Evolutionary conservation across 2,113 vertebrate genomes (phyloP), one percentile per base, ranked within the genome.

Genomic region (Crotalus tigris): DNA sequence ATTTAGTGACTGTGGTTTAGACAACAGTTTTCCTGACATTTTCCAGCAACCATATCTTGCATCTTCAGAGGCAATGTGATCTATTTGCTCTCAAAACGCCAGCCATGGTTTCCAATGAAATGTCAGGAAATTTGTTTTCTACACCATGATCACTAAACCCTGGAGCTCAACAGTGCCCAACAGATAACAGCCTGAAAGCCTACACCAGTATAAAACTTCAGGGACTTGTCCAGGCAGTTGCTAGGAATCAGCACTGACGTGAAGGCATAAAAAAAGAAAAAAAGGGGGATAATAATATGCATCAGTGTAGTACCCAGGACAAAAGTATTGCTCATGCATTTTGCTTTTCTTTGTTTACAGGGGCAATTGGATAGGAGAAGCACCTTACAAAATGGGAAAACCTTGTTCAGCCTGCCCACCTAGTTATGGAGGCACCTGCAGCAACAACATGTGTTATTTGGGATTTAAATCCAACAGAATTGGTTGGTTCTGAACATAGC

Each of bases 321-420:
- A 1, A 44, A 3, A 23, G 7, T 21, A 21, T 23, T 3, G 12
- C 88, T 92, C 92, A 88, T 85, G 69, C 75, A 21, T 85, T 44
- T 92, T 23, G 44, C 12, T 7, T 44, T 96, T 91, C 75, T 98
- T 53, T 97, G 94, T 88, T 87, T 97, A 29, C 96, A 99, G 98
- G 95, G 99, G 98, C 49, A 99, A 99, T 96, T 99, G 99, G 99
- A 96, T 99, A 0, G 98, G 98, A 64, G 98, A 99, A 96, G 98
- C 98, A 0, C 99, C 98, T 0, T 99, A 99, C 96, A 98, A 98
- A 94, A 95, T 94, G 54, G 98, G 99, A 92, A 96, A 69, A 89
- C 98, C 98, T 0, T 99, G 99, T 90, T 99, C 98, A 0, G 97
- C 98, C 87, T 99, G 98, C 24, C 98, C 98, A 0, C 97, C 98